Evolutionary conservation across 2,888 invertebrate species (phyloP), one percentile per base, ranked within the genome.

Genomic region (Muschampia plurimacula): DNA sequence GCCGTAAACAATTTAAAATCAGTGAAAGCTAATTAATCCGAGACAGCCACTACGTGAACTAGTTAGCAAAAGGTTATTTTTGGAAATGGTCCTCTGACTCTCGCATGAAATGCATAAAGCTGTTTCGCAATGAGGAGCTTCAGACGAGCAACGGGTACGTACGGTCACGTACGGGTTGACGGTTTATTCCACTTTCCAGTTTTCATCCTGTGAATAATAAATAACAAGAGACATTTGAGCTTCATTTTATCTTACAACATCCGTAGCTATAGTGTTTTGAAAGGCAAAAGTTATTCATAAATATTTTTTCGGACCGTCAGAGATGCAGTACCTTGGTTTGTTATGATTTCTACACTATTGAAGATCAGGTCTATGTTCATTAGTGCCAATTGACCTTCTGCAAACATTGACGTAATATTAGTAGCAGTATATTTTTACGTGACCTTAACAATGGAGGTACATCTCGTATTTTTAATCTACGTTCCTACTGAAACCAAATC

Each of bases 191-290:
- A 88, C 89, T 92, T 91, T 89, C 89, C 85, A 89, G 87, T 87
- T 83, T 86, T 87, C 89, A 88, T 85, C 86, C 83, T 85, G 84
- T 88, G 89, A 89, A 91, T 92, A 90, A 91, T 90, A 91, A 91
- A 93, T 88, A 87, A 88, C 86, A 86, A 87, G 88, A 83, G 87
- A 55, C 85, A 90, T 86, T 87, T 85, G 84, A 74, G 76, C 76
- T 77, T 77, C 76, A 74, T 76, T 76, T 76, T 77, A 65, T 65
- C 44, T 70, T 49, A 12, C 62, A 15, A 39, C 32, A 41, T 32
- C 28, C 67, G 22, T 41, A 13, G 4, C 12, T 15, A 44, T 44
- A 39, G 39, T 15, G 55, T 55, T 66, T 66, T 15, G 13, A 65
- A 49, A 49, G 32, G 49, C 46, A 49, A 55, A 55, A 12, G 66